Percentiles rank a stretch among this genome's conserved stretches.
These are phyloP conservation scores for Druon quercuslanigerum DNA, from an alignment of 1,140 invertebrate species.

Conservation along the genomic window DNA sequence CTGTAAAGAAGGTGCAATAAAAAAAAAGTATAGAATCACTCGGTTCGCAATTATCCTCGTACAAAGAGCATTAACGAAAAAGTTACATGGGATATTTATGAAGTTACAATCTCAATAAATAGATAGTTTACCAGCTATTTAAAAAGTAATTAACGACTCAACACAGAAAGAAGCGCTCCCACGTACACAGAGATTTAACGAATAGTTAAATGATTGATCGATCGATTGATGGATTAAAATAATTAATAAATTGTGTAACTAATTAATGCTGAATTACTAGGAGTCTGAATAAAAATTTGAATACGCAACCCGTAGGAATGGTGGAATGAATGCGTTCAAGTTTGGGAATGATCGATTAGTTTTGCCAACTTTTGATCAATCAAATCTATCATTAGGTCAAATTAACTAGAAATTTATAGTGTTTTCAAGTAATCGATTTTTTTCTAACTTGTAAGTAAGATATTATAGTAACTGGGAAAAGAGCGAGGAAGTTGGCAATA, in stretches of 20 bases:
- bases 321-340: slow-evolving; percentile 59
- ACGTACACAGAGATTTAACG: slow-evolving; percentile 59
- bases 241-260: slow-evolving; percentile 65
- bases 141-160: slow-evolving; percentile 61
- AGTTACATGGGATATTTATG: slow-evolving; percentile 69
- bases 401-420: too few species aligned
- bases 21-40: slow-evolving; percentile 50
- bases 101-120: slow-evolving; percentile 66
- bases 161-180: slow-evolving; percentile 44
- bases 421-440: too few species aligned
- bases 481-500: neutral
- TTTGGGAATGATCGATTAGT: slow-evolving; percentile 34
- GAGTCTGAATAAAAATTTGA: slow-evolving; percentile 66
- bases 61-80: slow-evolving; percentile 63
- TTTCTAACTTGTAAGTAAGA: too few species aligned
- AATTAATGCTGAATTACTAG: slow-evolving; percentile 67
- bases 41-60: slow-evolving; percentile 68
- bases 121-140: slow-evolving; percentile 68
- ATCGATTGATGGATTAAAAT: slow-evolving; percentile 55
- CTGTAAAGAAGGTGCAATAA: neutral
- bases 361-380: slow-evolving; percentile 6
- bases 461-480: too few species aligned
- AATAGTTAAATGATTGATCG: slow-evolving; percentile 60
- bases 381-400: neutral
- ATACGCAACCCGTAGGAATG: slow-evolving; percentile 66